Base-by-base conservation (phyloP, 35 echinoderm and acorn worm species). In the Ophioderma brevispina region DNA sequence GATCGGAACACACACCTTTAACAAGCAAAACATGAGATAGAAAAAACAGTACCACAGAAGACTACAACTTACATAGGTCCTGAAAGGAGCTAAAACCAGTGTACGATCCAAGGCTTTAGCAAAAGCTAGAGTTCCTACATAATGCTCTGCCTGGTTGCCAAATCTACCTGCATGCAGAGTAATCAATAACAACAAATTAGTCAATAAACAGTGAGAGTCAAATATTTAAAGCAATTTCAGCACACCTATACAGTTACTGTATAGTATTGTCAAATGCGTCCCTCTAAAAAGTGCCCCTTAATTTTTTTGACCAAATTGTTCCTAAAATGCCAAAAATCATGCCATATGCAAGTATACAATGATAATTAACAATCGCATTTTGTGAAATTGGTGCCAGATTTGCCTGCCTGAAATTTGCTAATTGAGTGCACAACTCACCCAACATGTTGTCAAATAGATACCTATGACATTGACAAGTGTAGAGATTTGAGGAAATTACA, bases 71-170 rank as follows among this genome's bases (percentile, higher is more conserved):
- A 99, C 97, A 93, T 93, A 99, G 30, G 97, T 99, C 37, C 97
- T 87, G 76, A 95, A 99, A 75, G 97, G 93, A 55, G 97, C 93
- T 21, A 99, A 80, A 34, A 95, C 94, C 17, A 99, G 55, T 17
- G 97, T 99, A 76, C 97, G 92, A 36, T 99, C 84, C 0, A 99
- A 38, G 17, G 97, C 93, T 91, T 99, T 99, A 55, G 94, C 97
- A 95, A 99, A 99, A 19, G 97, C 97, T n/a, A 99, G 46, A 1
- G 93, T 81, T 77, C 97, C 97, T 23, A 99, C 32, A 35, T 95
- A 95, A 55, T 99, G 97, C 78, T 99, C 97, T 33, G 91, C 94
- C 77, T 99, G 97, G 79, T 99, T 99, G n/a, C 97, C 97, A 91
- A 99, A 99, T 38, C 97, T 85, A 1, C 97, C 97, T 98, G 90